These are phyloP conservation scores for Phymatocera aterrima DNA, from an alignment of 2,888 invertebrate genomes.

Conservation along the genomic window DNA sequence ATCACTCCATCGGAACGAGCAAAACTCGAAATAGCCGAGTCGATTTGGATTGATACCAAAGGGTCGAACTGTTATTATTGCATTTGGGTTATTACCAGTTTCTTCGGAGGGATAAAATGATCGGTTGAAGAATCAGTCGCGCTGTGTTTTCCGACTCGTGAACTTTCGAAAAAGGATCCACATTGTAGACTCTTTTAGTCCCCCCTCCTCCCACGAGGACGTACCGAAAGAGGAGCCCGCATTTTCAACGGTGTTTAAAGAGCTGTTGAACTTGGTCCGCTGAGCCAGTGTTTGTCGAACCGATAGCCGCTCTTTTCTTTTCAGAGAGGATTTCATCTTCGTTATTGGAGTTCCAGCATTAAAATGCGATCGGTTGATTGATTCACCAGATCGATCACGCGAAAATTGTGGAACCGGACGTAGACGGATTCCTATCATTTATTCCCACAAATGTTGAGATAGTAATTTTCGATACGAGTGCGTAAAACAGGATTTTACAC, in stretches of 20 bases:
- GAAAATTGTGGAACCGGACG: no score
- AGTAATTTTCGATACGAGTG: no score
- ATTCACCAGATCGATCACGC: background rate
- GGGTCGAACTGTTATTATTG: constrained; percentile 35
- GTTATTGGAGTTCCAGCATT: constrained; percentile 34
- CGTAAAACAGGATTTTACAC: no score
- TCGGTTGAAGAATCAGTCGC: constrained; percentile 12
- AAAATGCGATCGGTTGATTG: constrained; percentile 30
- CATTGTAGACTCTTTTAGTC: constrained; percentile 3
- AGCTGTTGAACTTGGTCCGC: constrained; percentile 39
- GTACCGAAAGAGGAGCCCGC: background rate
- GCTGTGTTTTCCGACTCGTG: constrained; percentile 1
- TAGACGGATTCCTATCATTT: no score
- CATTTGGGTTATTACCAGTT: constrained; percentile 33
- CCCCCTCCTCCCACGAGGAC: background rate
- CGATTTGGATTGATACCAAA: constrained; percentile 25
- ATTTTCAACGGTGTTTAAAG: constrained; percentile 40
- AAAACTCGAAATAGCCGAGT: constrained; percentile 1
- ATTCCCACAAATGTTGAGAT: no score
- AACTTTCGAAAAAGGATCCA: background rate
- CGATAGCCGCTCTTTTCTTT: constrained; percentile 15
- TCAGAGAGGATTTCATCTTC: constrained; percentile 7
- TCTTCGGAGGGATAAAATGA: constrained; percentile 21
- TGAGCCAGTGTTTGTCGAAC: constrained; percentile 28
- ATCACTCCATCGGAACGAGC: constrained; percentile 15